Base-by-base conservation (phyloP, 2,888 invertebrate genomes). In the Liodrosophila aerea region DNA sequence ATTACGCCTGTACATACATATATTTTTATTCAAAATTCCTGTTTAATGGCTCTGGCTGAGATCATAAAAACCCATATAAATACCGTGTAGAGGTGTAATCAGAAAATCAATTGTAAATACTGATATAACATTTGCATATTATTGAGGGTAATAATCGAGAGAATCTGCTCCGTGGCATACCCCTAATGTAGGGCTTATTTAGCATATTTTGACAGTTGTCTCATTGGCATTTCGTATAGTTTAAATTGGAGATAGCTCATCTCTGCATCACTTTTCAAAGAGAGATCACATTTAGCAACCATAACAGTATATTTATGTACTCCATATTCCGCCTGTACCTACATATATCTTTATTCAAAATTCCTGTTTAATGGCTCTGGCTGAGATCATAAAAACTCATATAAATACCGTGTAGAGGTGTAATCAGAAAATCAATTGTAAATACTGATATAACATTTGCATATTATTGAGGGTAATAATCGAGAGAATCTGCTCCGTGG, bases 281-380 rank as follows among this genome's bases (percentile, higher is more conserved):
- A n/a, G n/a, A n/a, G n/a, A n/a, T n/a, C n/a, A n/a, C n/a, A n/a
- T n/a, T 36, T 51, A 59, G 27, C 50, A 51, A 52, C 56, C 34
- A 58, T 61, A 69, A 66, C 72, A 50, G 76, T 65, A 51, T 54
- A 67, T 76, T 82, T 82, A 76, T 82, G 76, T 62, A 82, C 80
- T 82, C 15, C 16, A 30, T 18, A 40, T 22, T 57, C 30, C 34
- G 22, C 30, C 2, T 54, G 33, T 30, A 15, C 16, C 18, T 37
- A 13, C 15, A n/a, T 33, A 2, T 13, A 56, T 50, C 54, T 46
- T 33, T 33, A 34, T 43, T 57, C 54, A 82, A 64, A 64, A 66
- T 62, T 43, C 46, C 5, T 22, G 22, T 7, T 47, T 46, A 57
- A 36, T 40, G 47, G 49, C 31, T 49, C 36, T 12, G 39, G 5